Base-by-base conservation (phyloP, 1,140 invertebrate genomes). In the Agrypnia vestita region DNA sequence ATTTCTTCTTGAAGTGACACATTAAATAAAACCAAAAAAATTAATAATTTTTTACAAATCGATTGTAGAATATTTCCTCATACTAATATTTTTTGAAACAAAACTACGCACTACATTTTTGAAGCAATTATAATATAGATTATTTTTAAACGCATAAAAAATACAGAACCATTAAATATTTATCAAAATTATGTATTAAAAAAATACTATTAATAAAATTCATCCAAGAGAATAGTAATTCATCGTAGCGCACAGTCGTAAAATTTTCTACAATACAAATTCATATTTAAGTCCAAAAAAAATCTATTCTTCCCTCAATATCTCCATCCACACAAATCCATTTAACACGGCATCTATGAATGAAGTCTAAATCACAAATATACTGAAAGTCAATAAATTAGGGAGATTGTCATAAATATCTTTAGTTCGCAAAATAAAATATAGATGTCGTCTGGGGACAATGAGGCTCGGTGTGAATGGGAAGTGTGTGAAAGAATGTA, bases 381-480 rank as follows among this genome's bases (percentile, higher is more conserved):
- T 1, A 35, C 25, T 55, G 80, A 78, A 75, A 81, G 76, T 81
- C 61, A 81, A 81, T 81, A 81, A 81, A 81, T 81, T 78, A 43
- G 12, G 21, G 12, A 21, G 53, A 21, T 71, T 15, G 53, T 49
- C 19, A 55, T 43, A 55, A 46, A 21, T 59, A 75, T 75, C 73
- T 75, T 59, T 61, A 61, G 53, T 75, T 44, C 55, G 51, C 43
- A 12, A 59, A 43, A 75, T 75, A 59, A 75, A 75, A 75, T 75
- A 61, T 56, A 61, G 55, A 44, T 46, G 73, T 75, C 67, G 17
- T 49, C 25, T 43, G 53, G 53, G 19, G 17, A 75, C 73, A 75
- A 75, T 43, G 43, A 35, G 49, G 15, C 8, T 6, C 1, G 19
- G 51, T 25, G 21, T 73, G 49, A 73, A 73, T 73, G 71, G 21